Conservation (phyloP, 1,140 invertebrate genomes). For the Lanistes nyassanus region DNA sequence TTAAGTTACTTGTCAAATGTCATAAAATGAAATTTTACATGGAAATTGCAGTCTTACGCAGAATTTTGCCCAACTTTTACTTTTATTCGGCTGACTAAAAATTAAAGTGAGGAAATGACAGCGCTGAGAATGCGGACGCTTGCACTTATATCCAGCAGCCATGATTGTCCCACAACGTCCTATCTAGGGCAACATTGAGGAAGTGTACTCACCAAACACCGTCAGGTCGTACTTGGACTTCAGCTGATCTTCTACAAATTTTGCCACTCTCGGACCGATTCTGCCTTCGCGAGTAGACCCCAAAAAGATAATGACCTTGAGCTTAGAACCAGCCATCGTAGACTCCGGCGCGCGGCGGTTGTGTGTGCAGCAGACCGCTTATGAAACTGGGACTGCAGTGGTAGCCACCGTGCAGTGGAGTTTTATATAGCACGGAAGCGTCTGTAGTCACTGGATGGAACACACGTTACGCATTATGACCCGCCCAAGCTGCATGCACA, state of each 20-base stretch:
- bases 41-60: too few relatives aligned
- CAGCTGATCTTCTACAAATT: slow-evolving; percentile 53
- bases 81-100: too few relatives aligned
- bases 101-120: too few relatives aligned
- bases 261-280: slow-evolving; percentile 48
- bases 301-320: slow-evolving; percentile 49
- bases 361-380: neutral
- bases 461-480: neutral
- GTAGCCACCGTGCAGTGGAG: neutral
- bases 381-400: neutral
- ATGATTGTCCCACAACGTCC: too few relatives aligned
- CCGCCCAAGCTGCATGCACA: neutral
- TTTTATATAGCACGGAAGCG: neutral
- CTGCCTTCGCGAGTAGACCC: slow-evolving; percentile 49
- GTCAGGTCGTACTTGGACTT: slow-evolving; percentile 37
- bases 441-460: neutral
- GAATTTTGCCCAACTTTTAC: too few relatives aligned
- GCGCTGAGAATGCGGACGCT: too few relatives aligned
- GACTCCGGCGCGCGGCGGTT: neutral
- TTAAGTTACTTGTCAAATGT: too few relatives aligned
- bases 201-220: slow-evolving; percentile 30
- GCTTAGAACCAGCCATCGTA: slow-evolving; percentile 26
- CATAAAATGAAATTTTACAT: too few relatives aligned
- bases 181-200: neutral
- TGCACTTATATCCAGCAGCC: too few relatives aligned